Evolutionary conservation across 1,140 invertebrate species (phyloP).

Genomic region (Drosophila varians): DNA sequence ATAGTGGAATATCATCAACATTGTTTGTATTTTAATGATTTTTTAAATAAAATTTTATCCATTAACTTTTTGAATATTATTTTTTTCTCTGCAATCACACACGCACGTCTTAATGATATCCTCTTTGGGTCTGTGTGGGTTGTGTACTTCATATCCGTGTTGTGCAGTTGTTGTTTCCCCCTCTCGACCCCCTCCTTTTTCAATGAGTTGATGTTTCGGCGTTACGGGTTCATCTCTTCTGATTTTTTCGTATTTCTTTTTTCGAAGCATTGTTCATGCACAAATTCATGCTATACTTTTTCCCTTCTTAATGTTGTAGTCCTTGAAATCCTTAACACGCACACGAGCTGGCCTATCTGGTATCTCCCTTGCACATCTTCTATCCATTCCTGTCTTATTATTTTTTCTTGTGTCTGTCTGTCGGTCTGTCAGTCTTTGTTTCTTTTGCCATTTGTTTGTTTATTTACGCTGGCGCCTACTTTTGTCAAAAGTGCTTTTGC

Average conservation of each 20-base stretch:
- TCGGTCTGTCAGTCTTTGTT: conserved; percentile 55
- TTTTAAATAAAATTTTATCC: not conserved
- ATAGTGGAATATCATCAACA: too few relatives aligned
- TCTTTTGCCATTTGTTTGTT: conserved; percentile 78
- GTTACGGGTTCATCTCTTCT: conserved; percentile 28
- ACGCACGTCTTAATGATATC: conserved; percentile 71
- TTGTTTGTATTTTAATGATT: too few relatives aligned
- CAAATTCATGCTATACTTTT: conserved; percentile 59
- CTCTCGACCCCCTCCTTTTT: conserved; percentile 1
- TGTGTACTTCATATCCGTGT: conserved; percentile 31
- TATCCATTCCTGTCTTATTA: not conserved
- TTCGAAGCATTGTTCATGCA: conserved; percentile 68
- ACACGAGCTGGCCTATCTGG: conserved; percentile 55
- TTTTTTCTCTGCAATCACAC: conserved; percentile 9
- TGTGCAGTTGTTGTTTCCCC: conserved; percentile 26
- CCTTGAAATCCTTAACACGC: conserved; percentile 75
- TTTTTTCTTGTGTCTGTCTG: conserved; percentile 33
- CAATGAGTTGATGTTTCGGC: conserved; percentile 46
- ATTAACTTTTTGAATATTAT: not conserved
- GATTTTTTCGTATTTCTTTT: conserved; percentile 11
- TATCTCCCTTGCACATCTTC: not conserved
- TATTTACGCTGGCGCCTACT: conserved; percentile 77
- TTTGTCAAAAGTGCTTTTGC: conserved; percentile 81
- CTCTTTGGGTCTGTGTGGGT: conserved; percentile 36
- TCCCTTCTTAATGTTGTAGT: conserved; percentile 67